Evolutionary conservation across 2,797 vertebrate genomes (phyloP).

Genomic region (Sebastes oblongus): DNA sequence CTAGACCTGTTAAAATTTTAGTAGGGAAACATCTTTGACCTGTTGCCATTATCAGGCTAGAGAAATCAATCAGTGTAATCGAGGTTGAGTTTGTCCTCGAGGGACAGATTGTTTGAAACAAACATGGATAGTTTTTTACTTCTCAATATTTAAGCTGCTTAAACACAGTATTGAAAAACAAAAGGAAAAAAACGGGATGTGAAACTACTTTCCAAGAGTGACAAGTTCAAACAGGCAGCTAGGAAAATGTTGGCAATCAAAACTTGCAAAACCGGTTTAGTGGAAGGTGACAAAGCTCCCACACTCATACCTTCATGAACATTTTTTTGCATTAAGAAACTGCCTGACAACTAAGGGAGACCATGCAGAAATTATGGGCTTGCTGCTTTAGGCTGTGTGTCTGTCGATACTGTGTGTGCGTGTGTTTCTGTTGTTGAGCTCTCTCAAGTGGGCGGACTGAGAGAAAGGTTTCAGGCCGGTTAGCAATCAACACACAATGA

Average conservation of each 20-base stretch:
- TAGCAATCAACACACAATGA: conserved; percentile 78
- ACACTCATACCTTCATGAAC: neutral
- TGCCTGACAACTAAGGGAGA: neutral
- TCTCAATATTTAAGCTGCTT: neutral
- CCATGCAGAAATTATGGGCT: neutral
- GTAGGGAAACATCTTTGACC: neutral
- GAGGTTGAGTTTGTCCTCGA: neutral
- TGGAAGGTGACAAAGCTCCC: neutral
- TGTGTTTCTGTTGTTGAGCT: conserved; percentile 28
- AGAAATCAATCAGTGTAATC: neutral
- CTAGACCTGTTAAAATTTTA: neutral
- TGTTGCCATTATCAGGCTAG: neutral
- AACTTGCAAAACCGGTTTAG: conserved; percentile 55
- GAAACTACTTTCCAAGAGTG: neutral
- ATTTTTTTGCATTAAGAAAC: neutral
- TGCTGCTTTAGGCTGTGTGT: neutral
- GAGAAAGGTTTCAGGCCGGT: conserved; percentile 57
- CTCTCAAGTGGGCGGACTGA: conserved; percentile 52
- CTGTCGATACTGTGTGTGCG: conserved; percentile 8
- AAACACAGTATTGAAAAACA: neutral
- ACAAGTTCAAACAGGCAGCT: conserved; percentile 39
- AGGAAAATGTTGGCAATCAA: neutral
- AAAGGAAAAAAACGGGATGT: neutral
- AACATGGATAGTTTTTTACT: neutral
- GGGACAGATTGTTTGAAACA: neutral